Percentiles rank a stretch among this genome's conserved stretches.
phyloP scores from a whole-genome alignment of 2,113 vertebrate genomes.

The Prolemur simus region DNA sequence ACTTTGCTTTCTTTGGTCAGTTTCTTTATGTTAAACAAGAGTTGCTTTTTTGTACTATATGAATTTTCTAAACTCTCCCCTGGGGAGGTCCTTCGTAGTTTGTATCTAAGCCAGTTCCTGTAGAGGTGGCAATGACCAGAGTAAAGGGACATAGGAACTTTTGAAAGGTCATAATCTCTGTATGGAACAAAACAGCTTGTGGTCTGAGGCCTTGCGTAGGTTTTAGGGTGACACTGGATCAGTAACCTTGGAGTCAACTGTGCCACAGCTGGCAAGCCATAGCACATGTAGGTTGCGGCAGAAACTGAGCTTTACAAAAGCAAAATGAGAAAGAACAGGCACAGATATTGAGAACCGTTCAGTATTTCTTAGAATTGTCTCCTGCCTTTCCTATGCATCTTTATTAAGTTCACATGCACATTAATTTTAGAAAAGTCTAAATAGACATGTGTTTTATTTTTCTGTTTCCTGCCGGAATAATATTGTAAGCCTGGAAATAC shows the following conservation, averaged over 20 bases:
- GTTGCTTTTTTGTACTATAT: background rate
- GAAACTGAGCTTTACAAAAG: background rate
- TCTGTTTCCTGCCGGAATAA: slow-evolving; percentile 56
- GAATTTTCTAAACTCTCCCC: background rate
- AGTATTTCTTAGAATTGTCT: background rate
- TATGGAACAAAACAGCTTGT: background rate
- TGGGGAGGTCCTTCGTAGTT: background rate
- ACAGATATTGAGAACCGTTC: background rate
- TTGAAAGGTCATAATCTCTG: background rate
- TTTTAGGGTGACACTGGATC: background rate
- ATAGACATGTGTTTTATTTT: slow-evolving; percentile 57
- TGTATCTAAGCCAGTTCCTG: background rate
- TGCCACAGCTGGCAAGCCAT: background rate
- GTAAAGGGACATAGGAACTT: background rate
- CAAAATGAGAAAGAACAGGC: background rate
- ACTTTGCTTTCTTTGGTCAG: background rate
- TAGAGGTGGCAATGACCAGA: background rate
- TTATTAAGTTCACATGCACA: slow-evolving; percentile 34
- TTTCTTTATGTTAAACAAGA: slow-evolving; percentile 2
- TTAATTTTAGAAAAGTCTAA: slow-evolving; percentile 58
- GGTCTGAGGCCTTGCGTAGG: background rate
- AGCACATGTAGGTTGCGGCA: background rate
- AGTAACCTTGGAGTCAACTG: background rate
- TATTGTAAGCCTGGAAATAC: background rate
- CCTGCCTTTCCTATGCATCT: background rate